A percentile compares a stretch with the other conserved stretches of the same genome.
Conservation (phyloP, 2,797 vertebrate species). For the Dallia pectoralis region DNA sequence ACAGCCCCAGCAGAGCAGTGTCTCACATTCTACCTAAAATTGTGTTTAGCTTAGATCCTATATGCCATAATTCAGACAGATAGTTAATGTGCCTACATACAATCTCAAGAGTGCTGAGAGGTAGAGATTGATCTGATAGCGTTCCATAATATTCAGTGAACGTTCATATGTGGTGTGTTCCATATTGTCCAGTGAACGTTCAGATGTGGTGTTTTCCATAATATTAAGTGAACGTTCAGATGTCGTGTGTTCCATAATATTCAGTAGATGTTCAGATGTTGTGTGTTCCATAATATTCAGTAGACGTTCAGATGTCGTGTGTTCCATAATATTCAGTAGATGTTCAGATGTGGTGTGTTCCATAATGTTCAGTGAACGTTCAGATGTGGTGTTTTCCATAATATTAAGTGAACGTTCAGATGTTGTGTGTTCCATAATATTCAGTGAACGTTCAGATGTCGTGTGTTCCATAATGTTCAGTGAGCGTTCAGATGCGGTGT, state of each 20-base stretch:
- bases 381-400: slow-evolving; percentile 25
- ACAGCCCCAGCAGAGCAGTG: neutral
- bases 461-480: slow-evolving; percentile 25
- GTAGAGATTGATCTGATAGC: slow-evolving; percentile 13
- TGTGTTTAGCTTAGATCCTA: neutral
- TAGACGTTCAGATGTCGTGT: slow-evolving; percentile 18
- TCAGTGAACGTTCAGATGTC: slow-evolving; percentile 23
- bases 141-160: slow-evolving; percentile 21
- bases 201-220: slow-evolving; percentile 25
- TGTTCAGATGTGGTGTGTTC: slow-evolving; percentile 23
- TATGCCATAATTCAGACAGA: neutral
- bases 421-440: slow-evolving; percentile 22
- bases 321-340: slow-evolving; percentile 21
- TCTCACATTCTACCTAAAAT: neutral
- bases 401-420: too few relatives aligned
- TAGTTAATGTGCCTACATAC: neutral
- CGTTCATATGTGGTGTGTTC: slow-evolving; percentile 23
- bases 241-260: slow-evolving; percentile 22
- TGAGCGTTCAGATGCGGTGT: slow-evolving; percentile 18
- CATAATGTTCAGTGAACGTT: slow-evolving; percentile 21
- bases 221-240: too few relatives aligned
- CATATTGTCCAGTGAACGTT: slow-evolving; percentile 20
- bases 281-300: slow-evolving; percentile 25
- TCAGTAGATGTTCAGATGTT: slow-evolving; percentile 22
- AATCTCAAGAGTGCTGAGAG: neutral